A percentile compares a stretch with the other conserved stretches of the same genome.
phyloP scores from a whole-genome alignment of 2,888 invertebrate species.

The Brenthis ino region DNA sequence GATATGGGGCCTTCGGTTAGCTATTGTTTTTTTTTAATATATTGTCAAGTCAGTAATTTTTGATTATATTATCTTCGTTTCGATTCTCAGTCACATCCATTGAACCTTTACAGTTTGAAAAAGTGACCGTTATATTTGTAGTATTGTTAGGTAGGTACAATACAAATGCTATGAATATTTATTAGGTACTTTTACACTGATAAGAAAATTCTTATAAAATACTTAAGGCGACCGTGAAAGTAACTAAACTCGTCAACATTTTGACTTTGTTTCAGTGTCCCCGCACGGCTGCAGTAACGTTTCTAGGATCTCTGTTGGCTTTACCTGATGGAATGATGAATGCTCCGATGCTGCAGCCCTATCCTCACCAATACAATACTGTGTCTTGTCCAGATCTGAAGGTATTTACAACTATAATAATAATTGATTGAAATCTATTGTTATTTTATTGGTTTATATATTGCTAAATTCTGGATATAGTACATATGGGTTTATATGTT shows the following conservation, averaged over 20 bases:
- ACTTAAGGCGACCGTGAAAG: background rate
- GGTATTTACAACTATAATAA: conserved; percentile 64
- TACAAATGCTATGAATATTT: too few relatives aligned
- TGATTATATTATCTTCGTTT: too few relatives aligned
- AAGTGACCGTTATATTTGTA: too few relatives aligned
- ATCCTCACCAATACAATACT: conserved; percentile 83
- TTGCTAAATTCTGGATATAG: too few relatives aligned
- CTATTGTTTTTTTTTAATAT: conserved; percentile 7
- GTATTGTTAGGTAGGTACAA: too few relatives aligned
- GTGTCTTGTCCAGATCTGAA: conserved; percentile 89
- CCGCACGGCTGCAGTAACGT: conserved; percentile 93
- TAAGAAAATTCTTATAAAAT: too few relatives aligned
- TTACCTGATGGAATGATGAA: conserved; percentile 87
- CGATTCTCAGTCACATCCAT: too few relatives aligned
- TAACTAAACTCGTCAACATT: background rate
- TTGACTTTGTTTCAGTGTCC: conserved; percentile 83
- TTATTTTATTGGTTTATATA: too few relatives aligned
- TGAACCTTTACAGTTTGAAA: too few relatives aligned
- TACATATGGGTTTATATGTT: too few relatives aligned
- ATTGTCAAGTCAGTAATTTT: background rate
- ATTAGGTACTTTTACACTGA: too few relatives aligned
- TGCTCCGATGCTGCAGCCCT: conserved; percentile 86
- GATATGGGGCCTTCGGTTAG: conserved; percentile 85
- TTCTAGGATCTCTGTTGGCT: conserved; percentile 92
- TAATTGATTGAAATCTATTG: too few relatives aligned